These are phyloP conservation scores for Meliscaeva auricollis DNA, from an alignment of 2,888 invertebrate species.

Conservation along the genomic window DNA sequence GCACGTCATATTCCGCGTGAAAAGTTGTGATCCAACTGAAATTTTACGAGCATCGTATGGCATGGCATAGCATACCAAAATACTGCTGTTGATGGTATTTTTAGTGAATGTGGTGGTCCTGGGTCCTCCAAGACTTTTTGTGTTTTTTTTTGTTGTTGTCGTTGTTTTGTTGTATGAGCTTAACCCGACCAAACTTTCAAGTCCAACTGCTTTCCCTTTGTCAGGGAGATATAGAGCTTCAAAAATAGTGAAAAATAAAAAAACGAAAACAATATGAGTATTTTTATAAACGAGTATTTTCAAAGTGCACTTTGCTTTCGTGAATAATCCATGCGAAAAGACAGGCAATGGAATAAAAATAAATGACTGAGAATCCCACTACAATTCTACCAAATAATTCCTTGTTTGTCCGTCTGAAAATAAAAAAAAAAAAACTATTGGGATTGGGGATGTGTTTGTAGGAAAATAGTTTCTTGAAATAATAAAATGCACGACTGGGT, in stretches of 20 bases:
- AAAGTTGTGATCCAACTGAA: constrained; percentile 34
- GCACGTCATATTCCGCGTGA: constrained; percentile 59
- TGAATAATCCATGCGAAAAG: constrained; percentile 39
- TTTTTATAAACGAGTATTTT: constrained; percentile 26
- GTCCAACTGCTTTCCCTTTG: not conserved
- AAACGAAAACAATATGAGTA: constrained; percentile 1
- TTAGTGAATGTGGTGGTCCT: not conserved
- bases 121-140: not conserved
- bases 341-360: constrained; percentile 7
- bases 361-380: constrained; percentile 3
- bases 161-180: not conserved
- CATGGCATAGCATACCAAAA: not conserved
- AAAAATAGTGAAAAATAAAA: not conserved
- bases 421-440: not conserved
- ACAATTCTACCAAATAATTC: not conserved
- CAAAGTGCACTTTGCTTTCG: constrained; percentile 18
- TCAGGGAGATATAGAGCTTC: not conserved
- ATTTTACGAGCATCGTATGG: constrained; percentile 34
- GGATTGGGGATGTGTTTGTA: not conserved
- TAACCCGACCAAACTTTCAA: not conserved
- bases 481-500: too few species aligned
- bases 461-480: not conserved
- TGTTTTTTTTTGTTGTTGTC: not conserved
- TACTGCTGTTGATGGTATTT: constrained; percentile 25
- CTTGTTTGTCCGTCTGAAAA: constrained; percentile 2